Base-by-base conservation (phyloP, 1,140 invertebrate genomes). In the Drosophila pallidifrons region DNA sequence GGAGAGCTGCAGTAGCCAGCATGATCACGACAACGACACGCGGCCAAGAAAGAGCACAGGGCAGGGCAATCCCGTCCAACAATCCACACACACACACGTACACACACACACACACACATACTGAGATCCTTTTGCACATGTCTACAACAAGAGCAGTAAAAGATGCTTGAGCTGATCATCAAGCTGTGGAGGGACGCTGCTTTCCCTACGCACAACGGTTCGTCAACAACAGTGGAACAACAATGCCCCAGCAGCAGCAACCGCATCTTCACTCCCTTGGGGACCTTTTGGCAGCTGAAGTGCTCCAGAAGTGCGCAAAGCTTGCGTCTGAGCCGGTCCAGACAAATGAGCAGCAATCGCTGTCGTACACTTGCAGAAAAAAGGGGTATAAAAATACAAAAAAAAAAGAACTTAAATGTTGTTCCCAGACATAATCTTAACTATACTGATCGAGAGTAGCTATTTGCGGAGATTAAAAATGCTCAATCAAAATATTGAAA, bases 241-340 rank as follows among this genome's bases (percentile, higher is more conserved):
- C 67, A 73, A 76, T 54, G 25, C 35, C 35, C 2, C 8, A 46
- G 28, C 15, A 61, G 41, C 5, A 16, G 16, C 30, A 73, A n/a
- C 3, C 15, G 4, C 32, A 38, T 38, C 35, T 38, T 10, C 35
- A 38, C 35, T 38, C 35, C 79, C 79, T 70, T 77, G 15, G 5
- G 51, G 51, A 11, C 30, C 51, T 54, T 43, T 71, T 76, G 86
- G 85, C 85, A 89, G 72, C 86, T 79, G 67, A 89, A 89, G 85
- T 89, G 81, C 86, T 89, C 86, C 85, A 89, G 72, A 89, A 89
- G 85, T 89, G 85, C 85, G 85, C 85, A 89, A 80, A 85, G 76
- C 85, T 89, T 89, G 81, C 78, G 86, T 89, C 85, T 89, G 85
- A 89, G 86, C 75, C 68, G 49, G 49, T 77, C 70, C 81, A 89